Evolutionary conservation across 2,888 invertebrate species (phyloP).

Genomic region (Abrostola triplasia): DNA sequence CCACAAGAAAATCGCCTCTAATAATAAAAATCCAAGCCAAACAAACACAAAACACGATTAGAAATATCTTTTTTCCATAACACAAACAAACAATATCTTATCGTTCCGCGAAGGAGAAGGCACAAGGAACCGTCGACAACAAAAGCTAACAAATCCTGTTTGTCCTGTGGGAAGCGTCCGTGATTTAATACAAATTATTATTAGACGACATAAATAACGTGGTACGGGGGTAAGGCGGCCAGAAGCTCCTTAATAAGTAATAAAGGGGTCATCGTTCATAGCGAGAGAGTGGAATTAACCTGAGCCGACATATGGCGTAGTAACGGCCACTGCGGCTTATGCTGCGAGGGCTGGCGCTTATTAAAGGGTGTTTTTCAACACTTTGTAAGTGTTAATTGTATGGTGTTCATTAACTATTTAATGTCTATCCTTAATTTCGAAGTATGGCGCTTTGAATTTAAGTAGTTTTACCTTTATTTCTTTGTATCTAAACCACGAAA

Average conservation of each 20-base stretch:
- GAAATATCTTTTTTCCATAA: conserved; percentile 68
- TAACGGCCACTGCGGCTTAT: conserved; percentile 55
- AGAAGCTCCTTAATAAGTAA: conserved; percentile 87
- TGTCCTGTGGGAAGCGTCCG: conserved; percentile 83
- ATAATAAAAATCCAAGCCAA: conserved; percentile 52
- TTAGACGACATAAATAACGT: conserved; percentile 88
- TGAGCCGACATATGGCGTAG: conserved; percentile 75
- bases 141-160: conserved; percentile 87
- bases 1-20: conserved; percentile 26
- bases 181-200: conserved; percentile 89
- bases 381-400: conserved; percentile 47
- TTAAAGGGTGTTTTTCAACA: conserved; percentile 54
- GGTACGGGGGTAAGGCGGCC: conserved; percentile 74
- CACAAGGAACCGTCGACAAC: conserved; percentile 75
- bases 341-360: conserved; percentile 48
- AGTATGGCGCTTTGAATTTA: neutral
- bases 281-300: conserved; percentile 78
- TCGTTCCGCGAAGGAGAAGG: conserved; percentile 68
- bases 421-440: conserved; percentile 13
- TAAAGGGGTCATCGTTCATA: conserved; percentile 88
- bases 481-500: too few relatives aligned
- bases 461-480: too few relatives aligned
- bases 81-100: conserved; percentile 74
- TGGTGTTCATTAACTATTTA: conserved; percentile 41
- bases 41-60: conserved; percentile 58